A percentile compares a stretch with the other conserved stretches of the same genome.
Evolutionary conservation across 2,888 invertebrate species (phyloP).

Genomic region (Agrenia bidenticulata): DNA sequence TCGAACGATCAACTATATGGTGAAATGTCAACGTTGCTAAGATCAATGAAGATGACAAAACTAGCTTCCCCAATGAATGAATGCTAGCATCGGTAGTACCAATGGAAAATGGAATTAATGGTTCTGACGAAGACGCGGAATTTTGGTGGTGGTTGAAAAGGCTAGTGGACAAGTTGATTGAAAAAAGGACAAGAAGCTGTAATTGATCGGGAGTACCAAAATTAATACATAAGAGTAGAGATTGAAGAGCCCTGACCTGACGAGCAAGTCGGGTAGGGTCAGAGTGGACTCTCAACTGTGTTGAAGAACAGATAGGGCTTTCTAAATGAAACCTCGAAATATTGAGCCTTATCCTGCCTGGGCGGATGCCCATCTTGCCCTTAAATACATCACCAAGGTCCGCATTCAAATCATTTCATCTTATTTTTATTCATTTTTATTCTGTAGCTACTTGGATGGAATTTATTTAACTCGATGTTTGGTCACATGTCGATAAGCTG

Average conservation of each 20-base stretch:
- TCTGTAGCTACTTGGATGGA: neutral
- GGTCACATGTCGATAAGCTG: too few species aligned
- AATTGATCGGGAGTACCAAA: neutral
- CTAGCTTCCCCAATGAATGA: too few species aligned
- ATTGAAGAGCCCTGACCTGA: conserved; percentile 1
- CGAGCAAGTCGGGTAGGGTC: neutral
- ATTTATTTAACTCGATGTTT: too few species aligned
- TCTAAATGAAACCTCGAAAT: conserved; percentile 46
- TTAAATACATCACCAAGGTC: conserved; percentile 52
- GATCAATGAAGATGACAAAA: too few species aligned
- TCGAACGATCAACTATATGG: too few species aligned
- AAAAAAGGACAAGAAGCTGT: neutral
- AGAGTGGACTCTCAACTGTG: neutral
- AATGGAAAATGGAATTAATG: too few species aligned
- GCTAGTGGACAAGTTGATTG: neutral
- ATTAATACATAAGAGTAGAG: too few species aligned
- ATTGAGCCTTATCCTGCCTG: conserved; percentile 51
- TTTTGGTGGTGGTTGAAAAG: conserved; percentile 2
- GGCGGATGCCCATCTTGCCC: conserved; percentile 51
- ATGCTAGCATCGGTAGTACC: too few species aligned
- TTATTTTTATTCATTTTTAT: conserved; percentile 1
- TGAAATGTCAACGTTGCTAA: too few species aligned
- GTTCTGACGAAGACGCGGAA: neutral
- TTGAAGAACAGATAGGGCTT: neutral
- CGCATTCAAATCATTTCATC: too few species aligned